phyloP scores from a whole-genome alignment of 2,888 invertebrate species.

The Nemotelus pantherinus region DNA sequence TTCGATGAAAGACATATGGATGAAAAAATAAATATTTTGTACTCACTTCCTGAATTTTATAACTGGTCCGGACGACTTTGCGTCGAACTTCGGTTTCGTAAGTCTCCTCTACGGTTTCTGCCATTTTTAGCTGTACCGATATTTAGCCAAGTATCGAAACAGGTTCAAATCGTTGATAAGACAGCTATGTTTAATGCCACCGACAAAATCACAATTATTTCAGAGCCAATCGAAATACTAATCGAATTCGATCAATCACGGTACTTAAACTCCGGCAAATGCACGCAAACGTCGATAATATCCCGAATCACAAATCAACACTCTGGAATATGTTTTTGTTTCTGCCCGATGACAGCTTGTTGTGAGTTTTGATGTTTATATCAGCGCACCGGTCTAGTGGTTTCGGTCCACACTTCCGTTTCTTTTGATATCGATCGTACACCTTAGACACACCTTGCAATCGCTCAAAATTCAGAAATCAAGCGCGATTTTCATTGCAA shows the following conservation, averaged over 20 bases:
- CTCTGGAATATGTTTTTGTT: conserved; percentile 28
- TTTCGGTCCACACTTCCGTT: conserved; percentile 40
- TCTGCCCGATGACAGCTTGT: conserved; percentile 23
- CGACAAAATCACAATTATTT: not conserved
- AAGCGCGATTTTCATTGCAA: conserved; percentile 30
- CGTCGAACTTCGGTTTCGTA: conserved; percentile 60
- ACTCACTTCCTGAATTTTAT: conserved; percentile 55
- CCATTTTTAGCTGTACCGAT: conserved; percentile 40
- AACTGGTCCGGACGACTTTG: conserved; percentile 61
- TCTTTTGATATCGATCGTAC: conserved; percentile 30
- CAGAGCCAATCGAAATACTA: too few relatives aligned
- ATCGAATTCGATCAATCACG: conserved; percentile 4
- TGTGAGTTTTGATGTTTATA: conserved; percentile 35
- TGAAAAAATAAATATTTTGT: conserved; percentile 40
- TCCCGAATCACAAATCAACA: conserved; percentile 32
- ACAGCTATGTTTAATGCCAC: not conserved
- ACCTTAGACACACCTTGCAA: conserved; percentile 40
- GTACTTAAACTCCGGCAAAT: not conserved
- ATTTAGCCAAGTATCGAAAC: conserved; percentile 1
- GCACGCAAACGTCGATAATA: not conserved
- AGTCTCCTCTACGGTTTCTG: conserved; percentile 63
- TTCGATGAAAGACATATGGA: conserved; percentile 16
- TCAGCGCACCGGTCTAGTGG: conserved; percentile 40
- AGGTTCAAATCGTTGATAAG: conserved; percentile 25
- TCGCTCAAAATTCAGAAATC: conserved; percentile 26